Base-by-base conservation (phyloP, 2,888 invertebrate species). In the Rhagium mordax region DNA sequence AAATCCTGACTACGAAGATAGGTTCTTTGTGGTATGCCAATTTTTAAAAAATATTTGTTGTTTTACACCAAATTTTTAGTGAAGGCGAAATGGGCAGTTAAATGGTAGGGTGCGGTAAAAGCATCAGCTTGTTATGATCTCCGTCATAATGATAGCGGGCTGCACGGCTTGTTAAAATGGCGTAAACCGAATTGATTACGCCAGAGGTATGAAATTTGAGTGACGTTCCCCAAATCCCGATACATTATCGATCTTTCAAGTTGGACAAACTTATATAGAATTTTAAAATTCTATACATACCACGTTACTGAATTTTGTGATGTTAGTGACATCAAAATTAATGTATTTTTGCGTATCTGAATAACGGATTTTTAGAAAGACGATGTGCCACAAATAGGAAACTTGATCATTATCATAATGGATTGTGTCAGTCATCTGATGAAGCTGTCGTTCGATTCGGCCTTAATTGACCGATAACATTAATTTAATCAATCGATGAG, bases 181-280 rank as follows among this genome's bases (percentile, higher is more conserved):
- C 24, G 57, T 57, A 57, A 29, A 57, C 57, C 2, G 27, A 29
- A 57, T 57, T 57, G 57, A 57, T 57, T 57, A 57, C 57, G 57
- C 27, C 57, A 57, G 15, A 57, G 57, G 57, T 57, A 57, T 27
- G 27, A 57, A 57, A 8, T 0, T 13, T 57, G 57, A 57, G 57
- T 57, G 57, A 57, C 57, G 57, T 57, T 10, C 57, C 57, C 57
- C 10, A 57, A 24, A 29, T 57, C 15, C 57, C 5, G 27, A 57
- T 57, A 57, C 16, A 29, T 57, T 57, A 57, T 57, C 57, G 57
- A 57, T 27, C 27, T 21, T 29, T n/a, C n/a, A 6, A 24, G 15
- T 27, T n/a, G 16, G 15, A 29, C n/a, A 8, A 33, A 33, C 33
- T 33, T 33, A 10, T 33, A 33, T 1, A 33, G 10, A 33, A 33